Evolutionary conservation across 2,797 vertebrate genomes (phyloP), one percentile per base, ranked within the genome.

Genomic region (Emydoidea blandingii): DNA sequence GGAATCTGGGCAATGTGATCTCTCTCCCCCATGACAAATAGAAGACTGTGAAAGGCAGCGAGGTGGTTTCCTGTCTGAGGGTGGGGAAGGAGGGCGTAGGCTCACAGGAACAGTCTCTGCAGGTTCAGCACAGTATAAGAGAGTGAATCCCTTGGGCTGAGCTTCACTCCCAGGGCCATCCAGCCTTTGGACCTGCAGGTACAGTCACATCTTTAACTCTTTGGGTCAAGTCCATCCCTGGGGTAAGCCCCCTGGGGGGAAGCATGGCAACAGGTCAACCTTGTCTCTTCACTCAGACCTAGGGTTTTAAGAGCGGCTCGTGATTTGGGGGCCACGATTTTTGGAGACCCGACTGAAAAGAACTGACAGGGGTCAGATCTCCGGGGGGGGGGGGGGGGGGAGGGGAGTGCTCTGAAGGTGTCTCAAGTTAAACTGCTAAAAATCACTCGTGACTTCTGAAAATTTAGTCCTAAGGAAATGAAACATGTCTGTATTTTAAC

Each of bases 371-470:
- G 18, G 65, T 68, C 65, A 68, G 65, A 19, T 68, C 34, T 10
- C 11, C 0, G 8, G 7, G 15, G 65, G 8, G 18, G 18, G 2
- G 16, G 3, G 34, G 27, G 4, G n/a, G n/a, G n/a, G n/a, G n/a
- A n/a, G n/a, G n/a, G n/a, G 27, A 6, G 27, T 6, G 62, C 34
- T 65, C 62, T 62, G 4, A 31, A 34, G 31, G 59, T 34, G 59
- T 34, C 59, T 62, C 59, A 62, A 62, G 31, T 16, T 62, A 29
- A 3, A 34, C 31, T 15, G 34, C 34, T 65, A n/a, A 65, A 54
- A 34, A n/a, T 65, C 4, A 19, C 34, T 65, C 1, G 1, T 9
- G 16, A 65, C 62, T 18, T n/a, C 62, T n/a, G 16, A 65, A 65
- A 34, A 65, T n/a, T 18, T 65, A n/a, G 16, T 65, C 16, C 8